phyloP scores from a whole-genome alignment of 1,140 invertebrate species.

The Doryteuthis pealeii region DNA sequence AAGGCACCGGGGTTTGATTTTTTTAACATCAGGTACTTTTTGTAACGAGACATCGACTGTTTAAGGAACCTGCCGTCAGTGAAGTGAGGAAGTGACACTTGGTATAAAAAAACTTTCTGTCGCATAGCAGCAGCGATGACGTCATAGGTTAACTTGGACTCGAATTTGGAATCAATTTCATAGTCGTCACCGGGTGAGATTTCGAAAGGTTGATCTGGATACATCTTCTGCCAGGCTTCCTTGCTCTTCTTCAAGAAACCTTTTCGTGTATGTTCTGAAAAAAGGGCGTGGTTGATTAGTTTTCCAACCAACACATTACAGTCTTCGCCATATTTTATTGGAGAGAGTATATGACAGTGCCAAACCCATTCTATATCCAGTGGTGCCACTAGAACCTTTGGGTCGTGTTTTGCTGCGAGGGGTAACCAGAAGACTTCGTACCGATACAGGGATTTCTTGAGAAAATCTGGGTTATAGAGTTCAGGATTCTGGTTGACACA shows the following conservation, averaged over 20 bases:
- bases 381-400: conserved; percentile 53
- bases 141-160: conserved; percentile 49
- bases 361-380: conserved; percentile 64
- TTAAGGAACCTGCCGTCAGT: conserved; percentile 57
- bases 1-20: conserved; percentile 56
- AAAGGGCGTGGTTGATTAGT: conserved; percentile 57
- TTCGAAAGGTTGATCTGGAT: conserved; percentile 42
- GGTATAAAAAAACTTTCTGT: conserved; percentile 58
- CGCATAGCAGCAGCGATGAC: conserved; percentile 55
- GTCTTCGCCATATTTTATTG: conserved; percentile 58
- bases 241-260: conserved; percentile 31
- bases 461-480: conserved; percentile 32
- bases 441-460: conserved; percentile 54
- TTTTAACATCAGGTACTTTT: conserved; percentile 62
- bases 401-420: conserved; percentile 49
- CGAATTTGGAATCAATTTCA: not conserved
- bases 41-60: conserved; percentile 58
- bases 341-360: conserved; percentile 62
- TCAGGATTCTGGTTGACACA: conserved; percentile 25
- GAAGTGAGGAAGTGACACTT: conserved; percentile 63
- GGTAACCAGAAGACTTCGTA: conserved; percentile 63
- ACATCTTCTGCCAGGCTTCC: conserved; percentile 39
- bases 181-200: conserved; percentile 18
- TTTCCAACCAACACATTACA: conserved; percentile 52
- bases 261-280: conserved; percentile 36